Evolutionary conservation across 2,888 invertebrate species (phyloP), one percentile per base, ranked within the genome.

Genomic region (Buathra laborator): DNA sequence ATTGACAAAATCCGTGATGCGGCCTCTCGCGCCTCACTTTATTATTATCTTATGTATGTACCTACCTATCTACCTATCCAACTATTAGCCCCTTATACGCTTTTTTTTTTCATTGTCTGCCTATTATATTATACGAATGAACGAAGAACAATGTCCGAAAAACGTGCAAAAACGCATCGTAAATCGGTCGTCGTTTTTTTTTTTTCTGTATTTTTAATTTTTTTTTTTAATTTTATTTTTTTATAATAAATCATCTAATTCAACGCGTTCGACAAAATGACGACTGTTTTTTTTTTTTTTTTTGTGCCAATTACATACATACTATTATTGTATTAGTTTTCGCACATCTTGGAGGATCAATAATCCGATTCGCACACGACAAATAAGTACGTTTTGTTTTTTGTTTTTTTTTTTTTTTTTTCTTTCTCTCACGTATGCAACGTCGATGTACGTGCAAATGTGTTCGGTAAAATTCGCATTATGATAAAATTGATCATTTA

Each of bases 51-150:
- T 71, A 82, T 64, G 72, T 77, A 74, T 83, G 79, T 86, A 86
- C 82, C 86, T 87, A 87, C 72, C 88, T 88, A 88, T 84, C 88
- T 87, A 88, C 87, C 87, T 88, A 88, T 81, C 87, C 86, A 87
- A 81, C 86, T 86, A 86, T 67, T 81, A 86, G 85, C 83, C 83
- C 84, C 85, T 77, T 82, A 83, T 77, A 79, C 82, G 81, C 81
- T 84, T 84, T 43, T 67, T 67, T 24, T 53, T 68, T 79, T 85
- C 83, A 85, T 85, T 74, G 71, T 84, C 68, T 71, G 75, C 81
- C 82, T 85, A 87, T 81, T 79, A 71, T 81, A 77, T 78, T 79
- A 76, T 86, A 86, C 79, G 83, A 80, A 84, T 86, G 84, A 87
- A 87, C 84, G 81, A 85, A 84, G 81, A 84, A 80, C 82, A 85